Conservation (phyloP, 2,888 invertebrate species). For the Platycnemis pennipes region DNA sequence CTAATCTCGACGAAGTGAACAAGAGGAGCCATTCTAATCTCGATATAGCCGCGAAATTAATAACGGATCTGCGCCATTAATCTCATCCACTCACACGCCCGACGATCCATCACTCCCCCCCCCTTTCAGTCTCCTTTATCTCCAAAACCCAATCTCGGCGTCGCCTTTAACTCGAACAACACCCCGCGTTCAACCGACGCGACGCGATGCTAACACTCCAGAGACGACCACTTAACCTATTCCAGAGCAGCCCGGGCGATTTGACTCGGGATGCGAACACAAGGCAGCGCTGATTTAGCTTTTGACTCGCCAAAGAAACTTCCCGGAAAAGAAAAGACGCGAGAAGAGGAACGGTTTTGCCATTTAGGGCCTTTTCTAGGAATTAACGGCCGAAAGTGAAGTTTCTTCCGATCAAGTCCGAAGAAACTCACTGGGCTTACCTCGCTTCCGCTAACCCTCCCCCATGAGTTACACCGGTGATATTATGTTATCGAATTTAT, state of each 20-base stretch:
- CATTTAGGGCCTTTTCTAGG: too few species aligned
- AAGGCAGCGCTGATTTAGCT: neutral
- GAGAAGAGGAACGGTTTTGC: too few species aligned
- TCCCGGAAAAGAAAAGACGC: neutral
- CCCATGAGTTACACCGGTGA: too few species aligned
- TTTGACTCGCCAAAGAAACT: neutral
- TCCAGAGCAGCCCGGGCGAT: neutral
- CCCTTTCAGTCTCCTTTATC: neutral
- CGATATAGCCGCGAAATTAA: neutral
- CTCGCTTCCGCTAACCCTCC: too few species aligned
- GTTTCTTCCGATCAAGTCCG: too few species aligned
- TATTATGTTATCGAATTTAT: too few species aligned
- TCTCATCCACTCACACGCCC: conserved; percentile 17
- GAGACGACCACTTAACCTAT: neutral
- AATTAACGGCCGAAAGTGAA: too few species aligned
- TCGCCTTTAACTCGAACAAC: neutral
- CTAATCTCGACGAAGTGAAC: neutral
- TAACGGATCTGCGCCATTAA: neutral
- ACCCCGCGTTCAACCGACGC: neutral
- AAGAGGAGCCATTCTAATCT: neutral
- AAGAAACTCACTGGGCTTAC: too few species aligned
- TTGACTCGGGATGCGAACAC: neutral
- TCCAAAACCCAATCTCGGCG: neutral
- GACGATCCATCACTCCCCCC: neutral
- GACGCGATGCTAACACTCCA: neutral